A percentile compares a stretch with the other conserved stretches of the same genome.
phyloP scores from a whole-genome alignment of 2,113 vertebrate genomes.

The Synodontis membranacea region DNA sequence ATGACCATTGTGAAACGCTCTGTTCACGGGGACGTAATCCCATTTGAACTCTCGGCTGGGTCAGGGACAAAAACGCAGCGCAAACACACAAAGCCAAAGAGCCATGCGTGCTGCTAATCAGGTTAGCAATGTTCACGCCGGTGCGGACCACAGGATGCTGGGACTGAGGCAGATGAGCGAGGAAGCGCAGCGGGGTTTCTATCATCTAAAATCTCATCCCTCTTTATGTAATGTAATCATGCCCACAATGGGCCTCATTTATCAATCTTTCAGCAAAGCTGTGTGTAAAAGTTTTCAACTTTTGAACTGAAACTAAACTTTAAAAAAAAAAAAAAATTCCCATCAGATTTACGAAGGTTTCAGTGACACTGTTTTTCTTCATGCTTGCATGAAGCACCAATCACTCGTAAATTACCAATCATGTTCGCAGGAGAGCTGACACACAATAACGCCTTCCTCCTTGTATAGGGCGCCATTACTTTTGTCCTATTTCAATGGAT shows the following conservation, averaged over 20 bases:
- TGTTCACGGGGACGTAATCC: conserved; percentile 54
- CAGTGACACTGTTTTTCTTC: neutral
- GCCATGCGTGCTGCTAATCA: conserved; percentile 51
- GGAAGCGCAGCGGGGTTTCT: conserved; percentile 36
- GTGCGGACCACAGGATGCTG: conserved; percentile 24
- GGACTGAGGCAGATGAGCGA: conserved; percentile 38
- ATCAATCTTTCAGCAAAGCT: neutral
- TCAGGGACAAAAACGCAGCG: conserved; percentile 47
- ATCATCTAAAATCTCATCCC: conserved; percentile 33
- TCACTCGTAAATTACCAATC: neutral
- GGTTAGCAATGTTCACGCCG: conserved; percentile 46
- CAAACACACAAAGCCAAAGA: conserved; percentile 48
- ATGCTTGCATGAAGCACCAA: neutral
- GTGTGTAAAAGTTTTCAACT: no score
- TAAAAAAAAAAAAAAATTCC: no score
- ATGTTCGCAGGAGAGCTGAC: neutral
- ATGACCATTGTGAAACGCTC: conserved; percentile 41
- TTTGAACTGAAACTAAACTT: neutral
- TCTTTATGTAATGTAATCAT: conserved; percentile 46
- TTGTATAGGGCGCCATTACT: neutral
- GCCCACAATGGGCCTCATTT: conserved; percentile 47
- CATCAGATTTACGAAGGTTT: neutral
- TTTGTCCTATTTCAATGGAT: neutral
- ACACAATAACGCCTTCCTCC: neutral
- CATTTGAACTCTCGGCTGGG: conserved; percentile 53